Base-by-base conservation (phyloP, 2,797 vertebrate genomes). In the Enteromius mattozi region DNA sequence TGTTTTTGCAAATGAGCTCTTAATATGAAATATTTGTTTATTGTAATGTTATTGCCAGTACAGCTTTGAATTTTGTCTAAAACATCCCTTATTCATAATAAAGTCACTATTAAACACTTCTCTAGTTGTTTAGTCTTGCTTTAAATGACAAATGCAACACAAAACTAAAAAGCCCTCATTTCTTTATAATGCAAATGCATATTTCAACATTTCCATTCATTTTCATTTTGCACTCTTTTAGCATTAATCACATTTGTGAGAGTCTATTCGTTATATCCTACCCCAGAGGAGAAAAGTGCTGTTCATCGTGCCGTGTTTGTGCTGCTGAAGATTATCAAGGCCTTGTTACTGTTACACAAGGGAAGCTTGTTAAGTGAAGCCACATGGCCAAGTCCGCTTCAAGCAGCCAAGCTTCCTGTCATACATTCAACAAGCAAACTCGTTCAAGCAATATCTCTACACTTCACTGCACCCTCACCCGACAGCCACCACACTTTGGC, bases 321-420 rank as follows among this genome's bases (percentile, higher is more conserved):
- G 37, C n/a, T 72, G 47, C 59, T 78, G 75, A 71, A 77, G 78
- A 88, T 87, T 81, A 83, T 35, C 33, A 27, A 77, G 51, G 65
- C 59, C 12, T 69, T 80, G 19, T 68, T 80, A 63, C 24, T 78
- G 30, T 81, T 87, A 61, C 33, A 69, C 56, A 77, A 70, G 80
- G 83, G 71, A 83, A 37, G 77, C 85, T 81, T 75, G 77, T 74
- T 85, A 87, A 85, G 54, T 71, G 35, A 82, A 76, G 61, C 81
- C 84, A 66, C 47, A 83, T 76, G 72, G 45, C 61, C 59, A 76
- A 24, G 47, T 65, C 16, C 16, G 68, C 47, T 45, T 75, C 42
- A 87, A 81, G 45, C 69, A 82, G 51, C 61, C 72, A 78, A 82
- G 72, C 78, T 30, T 63, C 66, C 37, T 49, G 59, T 78, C 49